Evolutionary conservation across 1,140 invertebrate species (phyloP), one percentile per base, ranked within the genome.

Genomic region (Heterodera schachtii): DNA sequence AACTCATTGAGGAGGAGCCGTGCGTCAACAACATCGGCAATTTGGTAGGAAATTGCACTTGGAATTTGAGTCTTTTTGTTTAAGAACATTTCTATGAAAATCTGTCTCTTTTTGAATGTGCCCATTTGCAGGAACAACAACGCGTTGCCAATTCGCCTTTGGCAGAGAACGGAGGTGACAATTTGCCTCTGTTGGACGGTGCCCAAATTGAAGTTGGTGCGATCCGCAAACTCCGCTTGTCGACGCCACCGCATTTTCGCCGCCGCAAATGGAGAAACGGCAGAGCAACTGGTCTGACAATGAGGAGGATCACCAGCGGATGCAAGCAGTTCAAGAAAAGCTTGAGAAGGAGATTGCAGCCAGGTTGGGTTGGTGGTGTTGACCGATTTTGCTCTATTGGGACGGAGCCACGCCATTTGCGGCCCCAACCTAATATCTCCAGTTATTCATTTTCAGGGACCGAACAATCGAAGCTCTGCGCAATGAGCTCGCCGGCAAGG

Each of bases 1-100:
- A 85, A 2, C 21, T 41, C 73, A 78, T 85, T 66, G 85, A 86
- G 9, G 84, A 85, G 66, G 82, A 83, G n/a, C 52, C 70, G 52
- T 67, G 74, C 46, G 79, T 83, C 67, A 82, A 71, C 69, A 71
- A 71, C 69, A 41, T 16, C 49, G 11, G 0, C 49, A 11, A 31
- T 70, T 9, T 71, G 57, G 57, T 64, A 5, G 16, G 57, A 3
- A 64, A 64, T 43, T 19, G 8, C 52, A 44, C 69, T 49, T 49
- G 31, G 31, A 74, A 64, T 7, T 64, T 3, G 69, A 60, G 16
- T 13, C 31, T 57, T 57, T 49, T 21, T 52, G 13, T 64, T 60
- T 52, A 8, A 11, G 11, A 11, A 6, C 49, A 52, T 52, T 52
- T 52, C 49, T 11, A 6, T 52, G 49, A 11, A 52, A 52, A 52